Conservation (phyloP, 2,888 invertebrate species). For the Sarcophaga subvicina region DNA sequence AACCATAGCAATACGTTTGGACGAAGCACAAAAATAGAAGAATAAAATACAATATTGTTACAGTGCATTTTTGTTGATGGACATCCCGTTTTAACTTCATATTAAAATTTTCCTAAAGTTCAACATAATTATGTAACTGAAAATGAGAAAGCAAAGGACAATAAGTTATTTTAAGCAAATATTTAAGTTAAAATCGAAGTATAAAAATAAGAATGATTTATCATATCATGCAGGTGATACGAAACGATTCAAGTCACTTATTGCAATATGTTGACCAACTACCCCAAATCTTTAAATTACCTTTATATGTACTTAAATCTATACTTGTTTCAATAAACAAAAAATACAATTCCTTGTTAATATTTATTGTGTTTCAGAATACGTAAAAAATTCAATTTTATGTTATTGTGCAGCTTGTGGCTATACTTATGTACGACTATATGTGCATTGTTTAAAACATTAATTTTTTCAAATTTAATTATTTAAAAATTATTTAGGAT, state of each 20-base stretch:
- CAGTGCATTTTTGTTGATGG: conserved; percentile 32
- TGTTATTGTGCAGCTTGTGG: too few species aligned
- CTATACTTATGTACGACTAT: too few species aligned
- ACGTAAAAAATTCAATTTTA: too few species aligned
- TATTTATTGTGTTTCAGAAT: too few species aligned
- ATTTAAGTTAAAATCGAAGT: background rate
- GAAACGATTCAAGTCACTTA: background rate
- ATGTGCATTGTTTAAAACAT: too few species aligned
- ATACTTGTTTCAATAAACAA: background rate
- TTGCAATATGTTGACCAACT: background rate
- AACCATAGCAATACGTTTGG: conserved; percentile 28
- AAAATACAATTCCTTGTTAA: too few species aligned
- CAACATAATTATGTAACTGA: conserved; percentile 59
- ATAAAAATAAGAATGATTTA: background rate
- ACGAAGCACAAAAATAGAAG: conserved; percentile 40
- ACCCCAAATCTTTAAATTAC: background rate
- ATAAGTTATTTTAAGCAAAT: background rate
- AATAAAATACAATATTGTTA: conserved; percentile 47
- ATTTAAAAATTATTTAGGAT: too few species aligned
- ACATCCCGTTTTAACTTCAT: conserved; percentile 60
- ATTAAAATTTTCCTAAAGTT: conserved; percentile 49
- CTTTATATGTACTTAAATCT: background rate
- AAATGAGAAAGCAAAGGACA: conserved; percentile 34
- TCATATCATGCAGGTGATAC: background rate
- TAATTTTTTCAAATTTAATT: too few species aligned